A percentile compares a stretch with the other conserved stretches of the same genome.
Conservation (phyloP, 2,797 vertebrate species). For the Calcarius lapponicus region DNA sequence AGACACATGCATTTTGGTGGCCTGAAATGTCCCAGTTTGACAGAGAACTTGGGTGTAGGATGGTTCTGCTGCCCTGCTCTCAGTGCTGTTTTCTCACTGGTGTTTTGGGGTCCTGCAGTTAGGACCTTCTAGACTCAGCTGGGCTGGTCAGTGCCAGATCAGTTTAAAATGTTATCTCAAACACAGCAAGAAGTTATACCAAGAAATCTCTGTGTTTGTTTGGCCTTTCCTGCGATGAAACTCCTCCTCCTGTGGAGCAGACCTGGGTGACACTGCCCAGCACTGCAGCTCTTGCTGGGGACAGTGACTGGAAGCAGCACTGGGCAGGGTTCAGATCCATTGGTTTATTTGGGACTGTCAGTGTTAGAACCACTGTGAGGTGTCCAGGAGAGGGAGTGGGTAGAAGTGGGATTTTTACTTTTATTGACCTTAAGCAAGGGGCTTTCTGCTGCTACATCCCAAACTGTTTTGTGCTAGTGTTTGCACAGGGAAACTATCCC, state of each 20-base stretch:
- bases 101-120: not conserved
- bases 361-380: not conserved
- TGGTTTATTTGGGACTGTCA: not conserved
- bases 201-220: not conserved
- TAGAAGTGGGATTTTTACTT: not conserved
- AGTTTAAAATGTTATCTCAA: not conserved
- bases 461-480: not conserved
- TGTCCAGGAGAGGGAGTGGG: not conserved
- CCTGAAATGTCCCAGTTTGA: not conserved
- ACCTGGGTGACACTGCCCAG: not conserved
- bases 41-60: not conserved
- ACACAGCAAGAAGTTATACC: not conserved
- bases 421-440: not conserved
- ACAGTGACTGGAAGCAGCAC: not conserved
- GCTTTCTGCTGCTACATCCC: not conserved
- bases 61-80: not conserved
- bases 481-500: not conserved
- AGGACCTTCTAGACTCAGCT: not conserved
- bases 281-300: not conserved
- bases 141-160: not conserved
- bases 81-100: not conserved
- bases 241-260: not conserved
- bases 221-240: not conserved
- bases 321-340: not conserved
- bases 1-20: not conserved